phyloP scores from a whole-genome alignment of 2,888 invertebrate genomes.

The Pachliopta kotzebuea region DNA sequence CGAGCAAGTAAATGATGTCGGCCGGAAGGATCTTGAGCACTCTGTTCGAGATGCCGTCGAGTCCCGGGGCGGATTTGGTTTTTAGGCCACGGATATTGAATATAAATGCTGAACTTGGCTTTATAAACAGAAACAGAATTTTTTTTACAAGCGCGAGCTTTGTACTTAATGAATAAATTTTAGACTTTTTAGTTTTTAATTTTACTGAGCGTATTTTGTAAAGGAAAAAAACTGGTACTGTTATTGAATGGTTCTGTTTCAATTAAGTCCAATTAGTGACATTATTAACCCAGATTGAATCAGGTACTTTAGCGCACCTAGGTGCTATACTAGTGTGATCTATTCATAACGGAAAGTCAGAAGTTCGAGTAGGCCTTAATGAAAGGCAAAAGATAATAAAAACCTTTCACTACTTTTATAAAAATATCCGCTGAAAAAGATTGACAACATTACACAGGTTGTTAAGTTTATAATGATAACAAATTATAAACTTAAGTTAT shows the following conservation, averaged over 20 bases:
- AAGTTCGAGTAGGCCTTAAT: not conserved
- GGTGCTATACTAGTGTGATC: not conserved
- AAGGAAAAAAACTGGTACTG: not conserved
- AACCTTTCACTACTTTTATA: not conserved
- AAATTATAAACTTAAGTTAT: too few relatives aligned
- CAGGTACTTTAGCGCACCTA: not conserved
- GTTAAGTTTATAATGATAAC: too few relatives aligned
- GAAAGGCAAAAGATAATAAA: not conserved
- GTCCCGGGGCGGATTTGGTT: too few relatives aligned
- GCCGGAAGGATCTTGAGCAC: too few relatives aligned
- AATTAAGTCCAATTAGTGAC: conserved; percentile 3
- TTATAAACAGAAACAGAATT: not conserved
- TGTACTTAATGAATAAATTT: not conserved
- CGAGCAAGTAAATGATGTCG: too few relatives aligned
- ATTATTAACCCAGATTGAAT: conserved; percentile 18
- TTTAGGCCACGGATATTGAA: too few relatives aligned
- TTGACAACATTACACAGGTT: not conserved
- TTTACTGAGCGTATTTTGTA: not conserved
- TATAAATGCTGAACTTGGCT: too few relatives aligned
- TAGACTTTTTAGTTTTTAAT: not conserved
- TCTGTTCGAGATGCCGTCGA: too few relatives aligned
- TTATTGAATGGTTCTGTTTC: not conserved
- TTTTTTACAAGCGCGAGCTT: not conserved
- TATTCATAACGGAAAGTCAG: conserved; percentile 1
- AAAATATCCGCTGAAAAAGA: not conserved